Base-by-base conservation (phyloP, 1,140 invertebrate genomes). In the Aplysia californica region DNA sequence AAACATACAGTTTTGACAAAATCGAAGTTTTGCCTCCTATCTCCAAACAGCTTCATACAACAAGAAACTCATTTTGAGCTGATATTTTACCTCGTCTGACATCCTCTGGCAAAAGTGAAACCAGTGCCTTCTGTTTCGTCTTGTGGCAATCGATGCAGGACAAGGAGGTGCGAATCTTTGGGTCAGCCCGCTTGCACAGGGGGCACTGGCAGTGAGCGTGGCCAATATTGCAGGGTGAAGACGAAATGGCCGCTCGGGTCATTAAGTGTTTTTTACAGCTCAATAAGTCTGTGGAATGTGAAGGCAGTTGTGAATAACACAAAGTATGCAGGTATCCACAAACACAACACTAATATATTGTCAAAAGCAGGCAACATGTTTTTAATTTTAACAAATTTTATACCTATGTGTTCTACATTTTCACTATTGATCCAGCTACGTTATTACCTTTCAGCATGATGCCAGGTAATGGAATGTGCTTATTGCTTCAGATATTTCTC, bases 221-320 rank as follows among this genome's bases (percentile, higher is more conserved):
- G 35, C 72, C 72, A 44, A 75, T 75, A 21, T 75, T 75, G 39
- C 72, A 75, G 15, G 61, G 59, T 44, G 72, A 75, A 33, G 72
- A 66, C 15, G 59, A 66, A 26, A 75, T 65, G 59, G 56, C 23
- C 23, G 72, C 72, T 26, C 72, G 33, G 21, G 72, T 75, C 72
- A 75, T 66, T 2, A 75, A 38, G 41, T 75, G 72, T 23, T 75
- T 65, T 36, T 55, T 75, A 31, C 72, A 75, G 61, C 72, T 65
- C 29, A 75, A 23, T 20, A 75, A 36, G 56, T 75, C 72, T 75
- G 72, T n/a, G n/a, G n/a, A n/a, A n/a, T n/a, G n/a, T n/a, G n/a
- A n/a, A n/a, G n/a, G n/a, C n/a, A n/a, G n/a, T n/a, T n/a, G n/a
- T n/a, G n/a, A n/a, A n/a, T n/a, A n/a, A n/a, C n/a, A n/a, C n/a